These are phyloP conservation scores for Nannoperca obscura DNA, from an alignment of 2,797 vertebrate species.

Conservation along the genomic window DNA sequence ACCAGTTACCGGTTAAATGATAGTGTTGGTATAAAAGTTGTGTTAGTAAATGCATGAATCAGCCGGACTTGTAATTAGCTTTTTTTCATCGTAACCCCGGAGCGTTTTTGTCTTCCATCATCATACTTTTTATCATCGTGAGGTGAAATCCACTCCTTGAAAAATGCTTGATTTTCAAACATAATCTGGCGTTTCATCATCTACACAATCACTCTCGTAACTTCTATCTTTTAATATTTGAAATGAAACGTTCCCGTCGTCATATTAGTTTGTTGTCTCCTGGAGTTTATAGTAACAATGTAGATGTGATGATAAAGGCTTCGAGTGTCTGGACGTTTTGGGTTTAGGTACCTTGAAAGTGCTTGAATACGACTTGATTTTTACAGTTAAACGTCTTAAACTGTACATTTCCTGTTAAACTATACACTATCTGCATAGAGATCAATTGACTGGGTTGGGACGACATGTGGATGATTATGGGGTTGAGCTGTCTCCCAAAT, in stretches of 20 bases:
- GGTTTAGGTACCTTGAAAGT: no score
- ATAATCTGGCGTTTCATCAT: no score
- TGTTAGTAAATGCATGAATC: not conserved
- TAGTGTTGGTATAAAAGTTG: not conserved
- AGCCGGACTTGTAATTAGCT: not conserved
- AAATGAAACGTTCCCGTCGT: no score
- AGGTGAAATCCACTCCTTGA: not conserved
- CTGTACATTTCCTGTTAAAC: not conserved
- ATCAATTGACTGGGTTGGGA: not conserved
- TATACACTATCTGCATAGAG: not conserved
- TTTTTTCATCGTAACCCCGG: not conserved
- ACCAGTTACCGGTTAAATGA: not conserved
- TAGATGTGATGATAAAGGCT: no score
- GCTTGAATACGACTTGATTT: no score
- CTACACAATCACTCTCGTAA: no score
- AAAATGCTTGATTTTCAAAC: no score
- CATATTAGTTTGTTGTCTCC: no score
- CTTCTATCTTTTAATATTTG: no score
- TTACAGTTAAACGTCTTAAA: not conserved
- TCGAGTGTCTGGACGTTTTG: no score
- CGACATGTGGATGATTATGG: constrained; percentile 5
- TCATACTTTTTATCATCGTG: not conserved
- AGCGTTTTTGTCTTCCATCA: not conserved
- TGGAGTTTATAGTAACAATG: no score
- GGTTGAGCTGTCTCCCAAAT: not conserved